Evolutionary conservation across 2,888 invertebrate genomes (phyloP), one percentile per base, ranked within the genome.

Genomic region (Apodemia hepburni): DNA sequence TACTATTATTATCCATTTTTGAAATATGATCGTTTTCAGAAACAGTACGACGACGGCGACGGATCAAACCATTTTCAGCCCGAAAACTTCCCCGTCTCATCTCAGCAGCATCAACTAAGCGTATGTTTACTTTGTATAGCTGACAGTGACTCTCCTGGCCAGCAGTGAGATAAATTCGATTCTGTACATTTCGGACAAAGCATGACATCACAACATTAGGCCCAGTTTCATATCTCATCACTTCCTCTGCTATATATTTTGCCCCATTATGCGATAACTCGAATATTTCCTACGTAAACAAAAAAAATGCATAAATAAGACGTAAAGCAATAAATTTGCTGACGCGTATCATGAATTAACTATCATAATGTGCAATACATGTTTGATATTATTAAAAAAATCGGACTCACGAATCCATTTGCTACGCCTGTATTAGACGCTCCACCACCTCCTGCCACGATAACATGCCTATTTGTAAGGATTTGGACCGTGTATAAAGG

Each of bases 401-500:
- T 29, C 62, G 70, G 72, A 94, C 97, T 95, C 92, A 98, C 98
- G 92, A 99, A 97, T 82, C 98, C 98, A 93, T 99, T 99, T 47
- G 97, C 96, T 63, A 99, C 97, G 62, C 99, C 99, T 58, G 99
- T 99, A 85, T 98, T 98, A 17, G 98, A 96, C 47, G 97, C 96
- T 64, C 99, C 99, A 66, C 99, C 99, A 62, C 99, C 99, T 62
- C 99, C 99, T 68, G 97, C 99, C 59, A 99, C 98, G 67, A 99
- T 91, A 74, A 99, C 96, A 92, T 98, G 98, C 71, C 98, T 94
- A 85, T 97, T 97, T 38, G 97, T 97, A 65, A 99, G 92, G 92
- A 97, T 96, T 88, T 97, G 96, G 42, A 98, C 93, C 3, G 97
- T 95, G 82, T 98, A 99, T 66, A 98, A 93, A 6, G 99, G 99